Percentiles rank a stretch among this genome's conserved stretches.
phyloP scores from a whole-genome alignment of 2,888 invertebrate species.

The Dynastes grantii region DNA sequence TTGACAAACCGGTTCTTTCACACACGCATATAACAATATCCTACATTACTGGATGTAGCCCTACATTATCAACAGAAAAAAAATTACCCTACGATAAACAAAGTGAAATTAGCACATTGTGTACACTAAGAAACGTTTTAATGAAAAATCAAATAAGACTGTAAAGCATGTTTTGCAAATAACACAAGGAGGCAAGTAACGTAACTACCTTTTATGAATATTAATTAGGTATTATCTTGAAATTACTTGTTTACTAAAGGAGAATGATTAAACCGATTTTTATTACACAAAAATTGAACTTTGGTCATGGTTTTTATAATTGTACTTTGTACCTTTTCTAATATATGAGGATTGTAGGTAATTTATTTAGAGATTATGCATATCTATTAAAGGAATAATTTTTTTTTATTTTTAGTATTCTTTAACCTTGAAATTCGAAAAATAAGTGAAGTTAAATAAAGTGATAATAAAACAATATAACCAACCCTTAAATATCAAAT shows the following conservation, averaged over 20 bases:
- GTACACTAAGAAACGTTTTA: no score
- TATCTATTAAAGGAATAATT: no score
- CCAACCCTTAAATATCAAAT: no score
- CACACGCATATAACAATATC: not conserved
- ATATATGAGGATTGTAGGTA: not conserved
- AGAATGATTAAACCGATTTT: not conserved
- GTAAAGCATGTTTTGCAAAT: not conserved
- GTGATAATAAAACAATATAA: no score
- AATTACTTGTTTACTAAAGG: not conserved
- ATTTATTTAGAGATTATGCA: no score
- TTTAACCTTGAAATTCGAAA: no score
- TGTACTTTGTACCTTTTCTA: constrained; percentile 14
- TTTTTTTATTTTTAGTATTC: no score
- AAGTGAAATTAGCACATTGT: not conserved
- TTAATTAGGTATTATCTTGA: constrained; percentile 4
- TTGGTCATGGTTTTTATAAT: not conserved
- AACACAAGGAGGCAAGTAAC: not conserved
- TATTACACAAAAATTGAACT: not conserved
- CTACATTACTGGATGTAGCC: not conserved
- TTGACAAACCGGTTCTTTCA: constrained; percentile 29
- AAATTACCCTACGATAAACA: not conserved
- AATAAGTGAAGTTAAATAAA: no score
- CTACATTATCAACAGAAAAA: not conserved
- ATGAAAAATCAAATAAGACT: not conserved
- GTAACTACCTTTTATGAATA: not conserved